Percentiles rank a stretch among this genome's conserved stretches.
phyloP scores from a whole-genome alignment of 2,113 vertebrate species.

The Cebidichthys violaceus region DNA sequence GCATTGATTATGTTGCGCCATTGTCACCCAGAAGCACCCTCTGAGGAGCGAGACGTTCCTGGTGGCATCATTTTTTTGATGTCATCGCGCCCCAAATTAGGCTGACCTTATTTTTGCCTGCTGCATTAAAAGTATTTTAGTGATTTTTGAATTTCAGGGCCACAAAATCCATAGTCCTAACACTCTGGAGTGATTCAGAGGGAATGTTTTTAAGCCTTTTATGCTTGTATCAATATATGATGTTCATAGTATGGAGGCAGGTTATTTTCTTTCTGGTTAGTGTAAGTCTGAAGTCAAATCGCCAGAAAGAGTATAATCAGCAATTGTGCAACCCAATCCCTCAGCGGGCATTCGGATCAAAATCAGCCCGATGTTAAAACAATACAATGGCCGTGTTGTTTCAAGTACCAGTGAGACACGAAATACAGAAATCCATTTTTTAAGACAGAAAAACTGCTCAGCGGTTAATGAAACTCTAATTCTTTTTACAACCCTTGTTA shows the following conservation, averaged over 20 bases:
- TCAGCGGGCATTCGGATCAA: background rate
- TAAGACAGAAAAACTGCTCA: background rate
- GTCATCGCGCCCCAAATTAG: conserved; percentile 35
- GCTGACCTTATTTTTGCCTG: conserved; percentile 58
- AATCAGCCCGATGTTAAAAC: background rate
- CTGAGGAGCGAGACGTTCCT: conserved; percentile 33
- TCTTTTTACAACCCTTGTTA: background rate
- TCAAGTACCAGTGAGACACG: conserved; percentile 3
- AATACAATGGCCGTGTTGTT: background rate
- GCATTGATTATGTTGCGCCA: conserved; percentile 51
- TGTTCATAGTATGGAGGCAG: background rate
- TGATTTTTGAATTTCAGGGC: conserved; percentile 29
- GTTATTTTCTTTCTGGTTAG: background rate
- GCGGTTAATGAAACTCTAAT: background rate
- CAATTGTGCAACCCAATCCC: background rate
- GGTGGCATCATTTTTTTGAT: conserved; percentile 55
- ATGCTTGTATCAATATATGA: background rate
- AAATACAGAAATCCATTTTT: background rate
- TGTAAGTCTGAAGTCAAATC: background rate
- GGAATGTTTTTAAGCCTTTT: background rate
- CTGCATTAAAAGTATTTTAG: conserved; percentile 36
- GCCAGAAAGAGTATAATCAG: background rate
- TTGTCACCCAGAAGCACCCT: conserved; percentile 45
- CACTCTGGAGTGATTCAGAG: background rate
- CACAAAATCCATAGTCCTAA: background rate